phyloP scores from a whole-genome alignment of 2,797 vertebrate genomes.

The Euthynnus affinis region DNA sequence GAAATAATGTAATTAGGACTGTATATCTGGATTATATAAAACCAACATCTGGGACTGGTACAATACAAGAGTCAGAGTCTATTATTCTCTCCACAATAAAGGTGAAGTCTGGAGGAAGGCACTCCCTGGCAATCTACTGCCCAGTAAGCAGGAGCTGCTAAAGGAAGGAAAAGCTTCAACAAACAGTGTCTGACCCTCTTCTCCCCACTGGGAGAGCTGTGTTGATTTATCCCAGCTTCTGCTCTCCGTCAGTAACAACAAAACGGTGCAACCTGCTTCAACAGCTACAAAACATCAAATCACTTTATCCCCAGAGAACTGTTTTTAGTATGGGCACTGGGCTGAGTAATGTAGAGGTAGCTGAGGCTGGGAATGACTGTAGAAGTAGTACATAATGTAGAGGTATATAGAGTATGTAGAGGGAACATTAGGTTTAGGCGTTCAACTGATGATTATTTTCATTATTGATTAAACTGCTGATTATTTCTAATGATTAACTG shows the following conservation, averaged over 20 bases:
- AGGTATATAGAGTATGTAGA: background rate
- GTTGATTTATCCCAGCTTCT: constrained; percentile 57
- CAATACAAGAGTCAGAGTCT: constrained; percentile 13
- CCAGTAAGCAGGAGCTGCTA: constrained; percentile 48
- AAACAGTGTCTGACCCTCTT: constrained; percentile 60
- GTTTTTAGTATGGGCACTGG: constrained; percentile 13
- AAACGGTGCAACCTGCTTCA: constrained; percentile 31
- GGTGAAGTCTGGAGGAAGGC: constrained; percentile 47
- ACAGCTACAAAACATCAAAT: constrained; percentile 36
- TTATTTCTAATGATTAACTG: no score
- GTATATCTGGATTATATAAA: constrained; percentile 8
- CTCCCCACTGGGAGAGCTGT: constrained; percentile 32
- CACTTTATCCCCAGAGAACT: constrained; percentile 34
- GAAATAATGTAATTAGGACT: constrained; percentile 2
- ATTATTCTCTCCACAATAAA: constrained; percentile 49
- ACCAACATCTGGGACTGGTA: constrained; percentile 22
- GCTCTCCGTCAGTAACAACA: constrained; percentile 44
- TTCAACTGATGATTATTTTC: background rate
- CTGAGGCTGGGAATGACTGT: constrained; percentile 7
- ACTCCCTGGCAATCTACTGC: constrained; percentile 18
- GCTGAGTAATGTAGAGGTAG: background rate
- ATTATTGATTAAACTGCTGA: background rate
- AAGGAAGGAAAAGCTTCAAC: constrained; percentile 68
- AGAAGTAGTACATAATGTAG: background rate
- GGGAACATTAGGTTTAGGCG: no score